phyloP scores from a whole-genome alignment of 2,888 invertebrate genomes.

The Cacoxenus indagator region DNA sequence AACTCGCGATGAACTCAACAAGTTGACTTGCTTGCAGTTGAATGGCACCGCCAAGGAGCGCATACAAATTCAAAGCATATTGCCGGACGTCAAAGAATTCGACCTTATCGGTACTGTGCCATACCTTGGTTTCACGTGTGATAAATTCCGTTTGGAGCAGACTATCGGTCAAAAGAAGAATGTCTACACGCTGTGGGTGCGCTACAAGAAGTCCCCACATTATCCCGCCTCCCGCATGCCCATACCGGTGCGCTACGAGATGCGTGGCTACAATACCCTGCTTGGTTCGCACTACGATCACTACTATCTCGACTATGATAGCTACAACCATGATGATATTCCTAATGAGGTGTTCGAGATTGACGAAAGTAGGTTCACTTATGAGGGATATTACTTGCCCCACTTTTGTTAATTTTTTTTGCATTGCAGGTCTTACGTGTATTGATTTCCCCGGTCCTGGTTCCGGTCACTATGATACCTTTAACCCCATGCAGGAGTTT shows the following conservation, averaged over 20 bases:
- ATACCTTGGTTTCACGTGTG: constrained; percentile 79
- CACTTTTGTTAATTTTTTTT: not conserved
- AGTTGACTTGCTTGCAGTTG: constrained; percentile 84
- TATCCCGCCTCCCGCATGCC: constrained; percentile 72
- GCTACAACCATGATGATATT: constrained; percentile 77
- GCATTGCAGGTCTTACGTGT: constrained; percentile 76
- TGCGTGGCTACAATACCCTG: constrained; percentile 92
- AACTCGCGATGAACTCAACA: constrained; percentile 79
- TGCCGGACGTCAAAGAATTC: constrained; percentile 87
- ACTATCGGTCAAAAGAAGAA: constrained; percentile 84
- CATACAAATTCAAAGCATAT: constrained; percentile 80
- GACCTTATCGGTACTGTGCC: constrained; percentile 78
- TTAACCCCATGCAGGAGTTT: constrained; percentile 95
- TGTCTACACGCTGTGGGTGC: constrained; percentile 91
- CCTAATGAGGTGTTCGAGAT: constrained; percentile 79
- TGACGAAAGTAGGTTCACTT: constrained; percentile 75
- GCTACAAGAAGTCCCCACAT: constrained; percentile 76
- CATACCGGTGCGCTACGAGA: constrained; percentile 88
- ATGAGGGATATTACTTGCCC: not conserved
- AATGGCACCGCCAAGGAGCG: constrained; percentile 78
- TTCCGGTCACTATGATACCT: constrained; percentile 83
- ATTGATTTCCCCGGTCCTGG: constrained; percentile 91
- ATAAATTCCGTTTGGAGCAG: constrained; percentile 83
- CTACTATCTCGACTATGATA: constrained; percentile 87
- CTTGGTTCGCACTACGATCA: constrained; percentile 97